These are phyloP conservation scores for Temnothorax unifasciatus DNA, from an alignment of 2,888 invertebrate species.

Conservation along the genomic window DNA sequence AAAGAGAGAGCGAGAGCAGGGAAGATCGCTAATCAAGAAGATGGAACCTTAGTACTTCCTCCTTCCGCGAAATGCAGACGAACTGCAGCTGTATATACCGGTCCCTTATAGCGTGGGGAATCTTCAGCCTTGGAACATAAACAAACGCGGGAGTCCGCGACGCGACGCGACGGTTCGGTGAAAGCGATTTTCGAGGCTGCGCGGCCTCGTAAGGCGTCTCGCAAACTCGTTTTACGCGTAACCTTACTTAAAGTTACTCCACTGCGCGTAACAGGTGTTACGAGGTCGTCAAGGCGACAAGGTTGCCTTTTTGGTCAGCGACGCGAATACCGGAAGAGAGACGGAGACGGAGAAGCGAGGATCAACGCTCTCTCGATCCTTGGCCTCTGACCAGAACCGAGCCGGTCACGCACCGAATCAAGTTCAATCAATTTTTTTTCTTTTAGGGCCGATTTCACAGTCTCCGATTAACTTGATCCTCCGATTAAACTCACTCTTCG, in stretches of 20 bases:
- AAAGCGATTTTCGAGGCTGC: constrained; percentile 73
- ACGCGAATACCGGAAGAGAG: neutral
- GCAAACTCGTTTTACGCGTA: constrained; percentile 81
- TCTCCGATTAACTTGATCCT: too few relatives aligned
- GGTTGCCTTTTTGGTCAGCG: constrained; percentile 69
- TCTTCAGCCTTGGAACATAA: constrained; percentile 67
- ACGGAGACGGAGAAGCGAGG: neutral
- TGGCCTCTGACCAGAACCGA: neutral
- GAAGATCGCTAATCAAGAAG: neutral
- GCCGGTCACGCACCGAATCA: constrained; percentile 32
- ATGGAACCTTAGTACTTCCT: constrained; percentile 34
- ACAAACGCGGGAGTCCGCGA: constrained; percentile 24
- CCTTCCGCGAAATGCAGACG: constrained; percentile 25
- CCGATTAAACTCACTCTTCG: too few relatives aligned
- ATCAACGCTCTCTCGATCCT: constrained; percentile 57
- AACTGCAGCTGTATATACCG: constrained; percentile 51
- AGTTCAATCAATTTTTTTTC: constrained; percentile 27
- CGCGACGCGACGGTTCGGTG: constrained; percentile 61
- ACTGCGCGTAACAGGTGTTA: constrained; percentile 77
- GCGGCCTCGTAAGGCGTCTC: constrained; percentile 65
- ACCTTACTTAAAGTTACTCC: constrained; percentile 78
- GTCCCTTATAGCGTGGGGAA: constrained; percentile 56
- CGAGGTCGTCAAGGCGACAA: constrained; percentile 79
- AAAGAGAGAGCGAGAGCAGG: neutral
- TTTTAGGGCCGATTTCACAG: too few relatives aligned